A percentile compares a stretch with the other conserved stretches of the same genome.
These are phyloP conservation scores for Agrypnus murinus DNA, from an alignment of 2,888 invertebrate genomes.

Conservation along the genomic window DNA sequence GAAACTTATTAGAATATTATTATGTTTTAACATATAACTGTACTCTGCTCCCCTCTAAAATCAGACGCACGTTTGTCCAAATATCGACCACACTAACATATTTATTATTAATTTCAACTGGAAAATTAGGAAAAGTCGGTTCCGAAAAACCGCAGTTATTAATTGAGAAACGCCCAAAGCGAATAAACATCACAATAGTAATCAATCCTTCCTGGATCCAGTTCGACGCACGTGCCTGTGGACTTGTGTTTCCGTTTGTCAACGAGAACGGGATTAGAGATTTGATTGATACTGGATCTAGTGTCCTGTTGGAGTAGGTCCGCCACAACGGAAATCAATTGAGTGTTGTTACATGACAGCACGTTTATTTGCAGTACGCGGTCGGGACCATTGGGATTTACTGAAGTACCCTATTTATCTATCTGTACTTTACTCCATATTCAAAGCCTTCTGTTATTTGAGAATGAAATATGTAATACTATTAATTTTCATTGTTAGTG, in stretches of 20 bases:
- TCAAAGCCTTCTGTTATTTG: not conserved
- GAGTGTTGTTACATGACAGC: constrained; percentile 59
- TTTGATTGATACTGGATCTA: constrained; percentile 56
- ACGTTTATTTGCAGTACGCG: constrained; percentile 58
- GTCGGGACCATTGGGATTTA: constrained; percentile 52
- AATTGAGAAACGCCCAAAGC: not conserved
- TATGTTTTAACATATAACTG: constrained; percentile 1
- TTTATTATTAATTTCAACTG: no score
- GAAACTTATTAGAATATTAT: constrained; percentile 10
- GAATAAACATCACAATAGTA: constrained; percentile 27
- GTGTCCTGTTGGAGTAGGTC: constrained; percentile 56
- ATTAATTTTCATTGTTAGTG: not conserved
- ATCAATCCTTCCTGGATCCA: constrained; percentile 29
- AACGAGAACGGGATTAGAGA: constrained; percentile 58
- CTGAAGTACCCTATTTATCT: constrained; percentile 19
- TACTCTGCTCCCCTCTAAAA: no score
- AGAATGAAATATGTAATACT: not conserved
- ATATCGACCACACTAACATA: no score
- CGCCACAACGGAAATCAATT: constrained; percentile 62
- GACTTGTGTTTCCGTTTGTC: constrained; percentile 58
- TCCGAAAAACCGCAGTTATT: not conserved
- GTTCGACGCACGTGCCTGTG: constrained; percentile 29
- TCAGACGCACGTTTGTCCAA: no score
- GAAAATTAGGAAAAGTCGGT: not conserved
- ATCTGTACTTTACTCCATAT: constrained; percentile 36